Base-by-base conservation (phyloP, 1,140 invertebrate species). In the Trachymyrmex cornetzi region DNA sequence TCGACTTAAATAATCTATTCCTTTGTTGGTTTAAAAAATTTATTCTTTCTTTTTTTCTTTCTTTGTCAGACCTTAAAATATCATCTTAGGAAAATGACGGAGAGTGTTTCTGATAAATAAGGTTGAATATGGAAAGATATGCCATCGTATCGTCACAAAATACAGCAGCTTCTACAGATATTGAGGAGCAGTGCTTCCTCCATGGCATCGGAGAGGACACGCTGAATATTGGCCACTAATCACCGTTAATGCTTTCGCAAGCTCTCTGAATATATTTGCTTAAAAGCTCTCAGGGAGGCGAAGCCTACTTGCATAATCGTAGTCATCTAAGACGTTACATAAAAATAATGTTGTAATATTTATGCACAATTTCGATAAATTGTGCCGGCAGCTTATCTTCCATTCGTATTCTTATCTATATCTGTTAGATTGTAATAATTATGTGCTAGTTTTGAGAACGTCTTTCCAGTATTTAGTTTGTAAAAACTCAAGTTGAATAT, bases 261-360 rank as follows among this genome's bases (percentile, higher is more conserved):
- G 38, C 67, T 12, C 67, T 82, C 69, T 24, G 80, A 63, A 75
- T 84, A 84, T 74, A 84, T 84, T 84, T 84, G 69, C 80, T 84
- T 84, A 84, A 84, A 75, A 84, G 80, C 80, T 50, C 30, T 75
- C 80, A 34, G 6, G 14, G 69, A 84, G 19, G n/a, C 30, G 19
- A 74, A 14, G 38, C 80, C 53, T 61, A 61, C 24, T 69, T 74
- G 67, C 57, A 50, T 63, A 22, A 61, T 75, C 55, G 16, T 50
- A 38, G 7, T 38, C 7, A 9, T 9, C 14, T 14, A 38, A 55
- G 22, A 55, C 11, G 9, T n/a, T 16, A 16, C 19, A n/a, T 12
- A 34, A 61, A 61, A 75, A 30, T 84, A 30, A n/a, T 48, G 7
- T 12, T 24, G 38, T 48, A 48, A 74, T 38, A n/a, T 48, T 27